Base-by-base conservation (phyloP, 1,140 invertebrate species). In the Geopemphigus sp. region DNA sequence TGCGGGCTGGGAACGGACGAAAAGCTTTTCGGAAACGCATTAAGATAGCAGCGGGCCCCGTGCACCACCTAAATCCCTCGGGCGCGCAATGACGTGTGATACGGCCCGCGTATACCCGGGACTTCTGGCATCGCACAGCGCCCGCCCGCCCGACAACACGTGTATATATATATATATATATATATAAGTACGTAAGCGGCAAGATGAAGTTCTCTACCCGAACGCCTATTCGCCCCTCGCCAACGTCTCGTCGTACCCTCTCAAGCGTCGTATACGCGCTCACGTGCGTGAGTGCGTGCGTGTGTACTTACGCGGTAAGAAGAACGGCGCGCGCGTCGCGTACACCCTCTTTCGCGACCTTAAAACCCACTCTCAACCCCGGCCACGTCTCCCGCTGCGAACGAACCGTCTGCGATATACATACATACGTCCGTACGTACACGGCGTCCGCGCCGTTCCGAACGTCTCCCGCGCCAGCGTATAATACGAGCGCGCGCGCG, bases 1-100 rank as follows among this genome's bases (percentile, higher is more conserved):
- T 64, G 54, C n/a, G n/a, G n/a, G n/a, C n/a, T 45, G 57, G 73
- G 74, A 50, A 26, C 26, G 74, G 72, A 54, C 32, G 74, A 63
- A 63, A 78, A 78, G 74, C 74, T 78, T 61, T 63, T 61, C 74
- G 74, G 74, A 63, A 78, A 78, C 59, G 74, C 74, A 63, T 78
- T 78, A 78, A 78, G 74, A 78, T 78, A 78, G 57, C 74, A 50
- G 56, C 39, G 57, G 74, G 74, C 39, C 57, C 32, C n/a, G 17
- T n/a, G 22, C 74, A 29, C 57, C 57, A 50, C 57, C 74, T 50
- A 63, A 78, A 78, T 78, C 74, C 74, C 74, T 59, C 57, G 74
- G 74, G 74, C 47, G 74, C 57, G 74, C 74, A 63, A 78, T 50
- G 74, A 78, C 24, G 74, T 78, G 74, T 61, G 74, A 78, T 78